Evolutionary conservation across 2,113 vertebrate genomes (phyloP), one percentile per base, ranked within the genome.

Genomic region (Vidua chalybeata): DNA sequence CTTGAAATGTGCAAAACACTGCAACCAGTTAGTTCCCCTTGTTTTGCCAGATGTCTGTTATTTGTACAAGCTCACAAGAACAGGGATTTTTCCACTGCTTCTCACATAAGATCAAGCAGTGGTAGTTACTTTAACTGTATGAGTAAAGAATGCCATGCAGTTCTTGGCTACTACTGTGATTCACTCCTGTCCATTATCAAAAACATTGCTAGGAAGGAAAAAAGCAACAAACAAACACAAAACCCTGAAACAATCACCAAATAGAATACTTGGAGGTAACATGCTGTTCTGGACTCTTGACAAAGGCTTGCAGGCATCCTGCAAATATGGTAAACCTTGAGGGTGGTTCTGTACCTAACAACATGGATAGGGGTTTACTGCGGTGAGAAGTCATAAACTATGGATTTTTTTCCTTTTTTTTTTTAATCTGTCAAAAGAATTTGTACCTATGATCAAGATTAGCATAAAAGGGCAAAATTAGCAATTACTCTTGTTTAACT

Each of bases 231-330:
- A 15, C 3, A 37, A 73, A 22, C 19, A n/a, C 9, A 46, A 54
- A 75, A 15, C 0, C 10, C 8, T 2, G 0, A 61, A 54, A 4
- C 0, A 51, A 30, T 28, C 7, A 19, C 7, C 6, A 75, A 41
- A 55, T 3, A 9, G 3, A 77, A 39, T 31, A 66, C 5, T 49
- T 46, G 30, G 9, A n/a, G 3, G 2, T 4, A 91, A 33, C 16
- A 7, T 13, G 12, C 15, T 59, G 3, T 13, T 58, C 6, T 54
- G 24, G 13, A 8, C 3, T 48, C 18, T 72, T 62, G 33, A 30
- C 19, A 41, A 41, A 77, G 10, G 11, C 15, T 69, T 37, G 1
- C 27, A 73, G 13, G 8, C 8, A 46, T 39, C 21, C 21, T 75
- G 48, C 19, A 49, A 37, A 49, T 4, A 35, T 0, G 0, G 11